Conservation (phyloP, 2,888 invertebrate genomes). For the Megastigmus dorsalis region DNA sequence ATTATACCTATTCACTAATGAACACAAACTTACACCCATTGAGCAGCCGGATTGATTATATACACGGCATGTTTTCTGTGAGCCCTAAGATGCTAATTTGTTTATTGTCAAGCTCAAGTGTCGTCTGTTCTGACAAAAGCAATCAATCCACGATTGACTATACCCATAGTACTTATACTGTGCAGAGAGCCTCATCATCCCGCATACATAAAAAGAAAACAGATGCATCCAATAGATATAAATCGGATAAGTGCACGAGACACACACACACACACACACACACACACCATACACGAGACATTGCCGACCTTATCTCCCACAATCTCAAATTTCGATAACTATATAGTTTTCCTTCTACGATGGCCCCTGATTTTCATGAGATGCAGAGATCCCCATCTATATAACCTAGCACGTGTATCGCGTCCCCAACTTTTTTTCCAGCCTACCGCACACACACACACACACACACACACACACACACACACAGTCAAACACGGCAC, state of each 20-base stretch:
- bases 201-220: slow-evolving; percentile 28
- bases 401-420: slow-evolving; percentile 37
- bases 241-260: slow-evolving; percentile 38
- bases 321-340: slow-evolving; percentile 51
- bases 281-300: neutral
- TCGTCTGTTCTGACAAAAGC: slow-evolving; percentile 27
- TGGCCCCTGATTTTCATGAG: slow-evolving; percentile 45
- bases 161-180: too few species aligned
- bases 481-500: too few species aligned
- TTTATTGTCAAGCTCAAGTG: neutral
- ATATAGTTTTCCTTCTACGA: slow-evolving; percentile 35
- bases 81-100: slow-evolving; percentile 12
- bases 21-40: too few species aligned
- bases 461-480: too few species aligned
- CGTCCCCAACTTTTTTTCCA: slow-evolving; percentile 45
- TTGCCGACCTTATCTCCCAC: slow-evolving; percentile 48
- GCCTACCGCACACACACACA: too few species aligned
- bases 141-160: neutral
- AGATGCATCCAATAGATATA: slow-evolving; percentile 47
- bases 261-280: too few species aligned
- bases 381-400: slow-evolving; percentile 42
- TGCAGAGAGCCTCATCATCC: too few species aligned
- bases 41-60: too few species aligned
- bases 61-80: too few species aligned
- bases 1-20: too few species aligned